Percentiles rank a stretch among this genome's conserved stretches.
Evolutionary conservation across 2,113 vertebrate species (phyloP).

Genomic region (Spea multiplicata): DNA sequence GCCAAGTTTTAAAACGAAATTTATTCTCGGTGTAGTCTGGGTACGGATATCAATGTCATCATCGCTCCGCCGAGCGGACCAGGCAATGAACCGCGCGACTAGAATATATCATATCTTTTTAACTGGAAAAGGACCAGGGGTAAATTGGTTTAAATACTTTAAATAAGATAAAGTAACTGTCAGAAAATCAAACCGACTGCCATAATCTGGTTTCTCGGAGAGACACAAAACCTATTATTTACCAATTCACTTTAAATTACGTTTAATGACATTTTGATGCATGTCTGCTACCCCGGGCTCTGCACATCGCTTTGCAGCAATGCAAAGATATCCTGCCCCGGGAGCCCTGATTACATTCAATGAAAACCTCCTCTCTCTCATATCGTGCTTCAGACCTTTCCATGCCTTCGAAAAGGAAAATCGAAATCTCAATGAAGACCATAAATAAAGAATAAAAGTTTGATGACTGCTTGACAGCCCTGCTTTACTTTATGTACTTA

Average conservation of each 20-base stretch:
- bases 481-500: not conserved
- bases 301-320: not conserved
- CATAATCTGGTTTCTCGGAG: not conserved
- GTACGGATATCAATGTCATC: not conserved
- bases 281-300: not conserved
- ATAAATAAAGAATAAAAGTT: too few species aligned
- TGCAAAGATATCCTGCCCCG: not conserved
- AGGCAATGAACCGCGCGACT: not conserved
- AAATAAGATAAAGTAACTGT: slow-evolving; percentile 6
- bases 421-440: not conserved
- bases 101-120: not conserved
- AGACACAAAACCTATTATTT: not conserved
- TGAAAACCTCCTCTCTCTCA: not conserved
- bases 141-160: slow-evolving; percentile 9
- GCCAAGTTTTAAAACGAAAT: not conserved
- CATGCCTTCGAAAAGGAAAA: not conserved
- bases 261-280: not conserved
- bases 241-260: not conserved
- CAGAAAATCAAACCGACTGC: not conserved
- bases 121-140: slow-evolving; percentile 2
- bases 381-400: not conserved
- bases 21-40: not conserved
- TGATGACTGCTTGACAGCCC: not conserved
- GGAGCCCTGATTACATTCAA: not conserved
- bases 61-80: not conserved